Evolutionary conservation across 1,140 invertebrate genomes (phyloP).

Genomic region (Aphelenchoides fujianensis): DNA sequence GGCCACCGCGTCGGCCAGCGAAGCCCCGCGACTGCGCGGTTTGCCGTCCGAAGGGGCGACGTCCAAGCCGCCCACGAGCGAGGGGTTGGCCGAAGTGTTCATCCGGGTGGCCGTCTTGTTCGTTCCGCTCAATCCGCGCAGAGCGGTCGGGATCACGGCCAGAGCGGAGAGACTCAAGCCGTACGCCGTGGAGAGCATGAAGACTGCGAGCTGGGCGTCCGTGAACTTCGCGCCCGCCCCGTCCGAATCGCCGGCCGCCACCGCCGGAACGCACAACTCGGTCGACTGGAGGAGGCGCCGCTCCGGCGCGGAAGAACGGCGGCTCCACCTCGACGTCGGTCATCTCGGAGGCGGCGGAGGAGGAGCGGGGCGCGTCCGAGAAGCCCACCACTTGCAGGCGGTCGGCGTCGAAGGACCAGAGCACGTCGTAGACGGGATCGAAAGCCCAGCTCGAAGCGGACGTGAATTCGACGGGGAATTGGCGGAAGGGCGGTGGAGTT

Average conservation of each 20-base stretch:
- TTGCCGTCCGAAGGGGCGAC: background rate
- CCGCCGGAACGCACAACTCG: conserved; percentile 27
- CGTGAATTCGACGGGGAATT: conserved; percentile 8
- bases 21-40: background rate
- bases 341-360: background rate
- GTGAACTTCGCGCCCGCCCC: conserved; percentile 7
- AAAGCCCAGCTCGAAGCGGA: conserved; percentile 28
- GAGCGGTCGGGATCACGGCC: conserved; percentile 13
- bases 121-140: background rate
- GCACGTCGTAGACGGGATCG: conserved; percentile 44
- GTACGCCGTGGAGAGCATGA: conserved; percentile 40
- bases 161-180: conserved; percentile 30
- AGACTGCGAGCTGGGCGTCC: conserved; percentile 43
- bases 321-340: conserved; percentile 24
- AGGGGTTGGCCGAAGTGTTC: background rate
- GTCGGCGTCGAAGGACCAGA: conserved; percentile 48
- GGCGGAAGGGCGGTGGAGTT: background rate
- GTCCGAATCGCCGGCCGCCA: background rate
- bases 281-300: conserved; percentile 21
- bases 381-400: conserved; percentile 34
- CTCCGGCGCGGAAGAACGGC: conserved; percentile 11
- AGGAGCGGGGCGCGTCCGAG: conserved; percentile 14
- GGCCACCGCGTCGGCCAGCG: conserved; percentile 56
- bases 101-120: background rate
- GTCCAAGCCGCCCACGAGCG: background rate